Base-by-base conservation (phyloP, 2,888 invertebrate genomes). In the Diaprepes abbreviatus region DNA sequence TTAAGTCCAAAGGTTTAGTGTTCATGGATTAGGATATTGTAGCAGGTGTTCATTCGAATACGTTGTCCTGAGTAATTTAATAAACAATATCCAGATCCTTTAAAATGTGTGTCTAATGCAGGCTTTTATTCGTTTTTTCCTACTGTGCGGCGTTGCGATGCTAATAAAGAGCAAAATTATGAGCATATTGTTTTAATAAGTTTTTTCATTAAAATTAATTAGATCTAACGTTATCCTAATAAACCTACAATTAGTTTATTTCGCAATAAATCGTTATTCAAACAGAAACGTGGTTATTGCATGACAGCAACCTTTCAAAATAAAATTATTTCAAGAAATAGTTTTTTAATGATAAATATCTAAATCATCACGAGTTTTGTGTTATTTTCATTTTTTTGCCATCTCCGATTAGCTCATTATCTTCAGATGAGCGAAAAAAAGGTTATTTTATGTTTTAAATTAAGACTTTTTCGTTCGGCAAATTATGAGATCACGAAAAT, bases 401-500 rank as follows among this genome's bases (percentile, higher is more conserved):
- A 60, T 60, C 33, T 60, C 21, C n/a, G 33, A 60, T 48, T 60
- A 45, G 35, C 35, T 48, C n/a, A 48, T 60, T 19, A 48, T 7
- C 16, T 28, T 28, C 19, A 40, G 40, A 24, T 28, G 21, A 57
- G 31, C 48, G 36, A 21, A 38, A 38, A 50, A 3, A 31, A 21
- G 14, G 28, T 50, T 24, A 50, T 31, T 28, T 28, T 31, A 50
- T 14, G 14, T 28, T 28, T 28, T 1, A 45, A 6, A 50, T 16
- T 28, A 10, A 9, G 19, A 17, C 19, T 3, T 19, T 50, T 50
- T 50, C 12, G 12, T 14, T 7, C 7, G 7, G 16, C 60, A 33
- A 35, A 35, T 60, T 45, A 45, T 10, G 1, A 33, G n/a, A 45
- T 60, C 60, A 60, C 60, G 60, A 48, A 60, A 48, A 43, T 59